These are phyloP conservation scores for Abscondita cerata DNA, from an alignment of 2,888 invertebrate genomes.

Conservation along the genomic window DNA sequence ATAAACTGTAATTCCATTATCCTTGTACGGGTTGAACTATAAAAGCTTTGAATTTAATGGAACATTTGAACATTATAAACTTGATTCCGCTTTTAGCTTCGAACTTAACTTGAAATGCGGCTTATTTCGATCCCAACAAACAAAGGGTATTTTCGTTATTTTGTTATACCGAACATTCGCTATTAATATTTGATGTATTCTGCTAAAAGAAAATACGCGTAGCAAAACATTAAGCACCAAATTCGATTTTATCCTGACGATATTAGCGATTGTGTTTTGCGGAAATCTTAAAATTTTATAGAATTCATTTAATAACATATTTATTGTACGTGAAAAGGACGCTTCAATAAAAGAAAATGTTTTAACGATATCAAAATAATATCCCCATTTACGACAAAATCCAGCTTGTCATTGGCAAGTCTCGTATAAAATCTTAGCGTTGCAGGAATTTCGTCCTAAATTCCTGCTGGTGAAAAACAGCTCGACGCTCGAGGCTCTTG, in stretches of 20 bases:
- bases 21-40: slow-evolving; percentile 11
- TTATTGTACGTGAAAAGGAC: slow-evolving; percentile 27
- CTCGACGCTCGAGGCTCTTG: slow-evolving; percentile 41
- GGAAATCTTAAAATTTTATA: slow-evolving; percentile 27
- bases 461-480: slow-evolving; percentile 45
- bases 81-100: slow-evolving; percentile 6
- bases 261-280: slow-evolving; percentile 22
- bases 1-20: slow-evolving; percentile 25
- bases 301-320: slow-evolving; percentile 28
- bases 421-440: slow-evolving; percentile 42
- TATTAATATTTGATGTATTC: too few relatives aligned
- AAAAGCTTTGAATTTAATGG: slow-evolving; percentile 27
- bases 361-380: slow-evolving; percentile 50
- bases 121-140: neutral
- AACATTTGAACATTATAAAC: slow-evolving; percentile 19
- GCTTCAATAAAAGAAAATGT: slow-evolving; percentile 46
- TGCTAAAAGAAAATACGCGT: slow-evolving; percentile 2
- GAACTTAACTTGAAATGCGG: slow-evolving; percentile 5
- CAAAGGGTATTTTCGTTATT: neutral
- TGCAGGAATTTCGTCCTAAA: slow-evolving; percentile 42
- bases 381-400: slow-evolving; percentile 47
- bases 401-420: slow-evolving; percentile 48
- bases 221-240: neutral
- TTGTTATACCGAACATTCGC: too few relatives aligned
- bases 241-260: slow-evolving; percentile 12